These are phyloP conservation scores for Fregetta grallaria DNA, from an alignment of 2,113 vertebrate genomes.

Conservation along the genomic window DNA sequence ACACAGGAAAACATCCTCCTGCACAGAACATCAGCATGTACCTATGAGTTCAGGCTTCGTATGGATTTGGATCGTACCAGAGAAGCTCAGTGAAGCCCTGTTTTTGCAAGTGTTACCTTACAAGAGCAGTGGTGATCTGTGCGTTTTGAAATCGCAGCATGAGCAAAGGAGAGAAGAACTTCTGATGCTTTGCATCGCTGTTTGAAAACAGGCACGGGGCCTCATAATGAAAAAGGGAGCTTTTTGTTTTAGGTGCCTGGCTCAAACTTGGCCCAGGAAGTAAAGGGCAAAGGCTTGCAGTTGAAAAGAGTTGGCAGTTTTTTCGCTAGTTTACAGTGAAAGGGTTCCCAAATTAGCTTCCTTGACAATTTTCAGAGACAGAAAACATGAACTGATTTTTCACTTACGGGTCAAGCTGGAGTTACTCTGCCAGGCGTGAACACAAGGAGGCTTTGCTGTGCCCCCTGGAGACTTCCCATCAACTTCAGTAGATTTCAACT, in stretches of 20 bases:
- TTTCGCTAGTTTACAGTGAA: background rate
- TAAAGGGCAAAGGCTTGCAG: background rate
- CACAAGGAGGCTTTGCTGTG: background rate
- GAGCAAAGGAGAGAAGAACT: background rate
- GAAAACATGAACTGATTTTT: conserved; percentile 27
- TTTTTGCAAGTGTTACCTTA: background rate
- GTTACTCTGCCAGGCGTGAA: background rate
- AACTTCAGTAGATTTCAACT: background rate
- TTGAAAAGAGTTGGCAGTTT: background rate
- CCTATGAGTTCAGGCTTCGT: background rate
- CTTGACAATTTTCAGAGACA: background rate
- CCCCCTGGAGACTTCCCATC: background rate
- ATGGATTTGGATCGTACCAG: background rate
- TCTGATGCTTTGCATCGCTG: background rate
- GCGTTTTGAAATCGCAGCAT: background rate
- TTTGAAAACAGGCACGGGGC: background rate
- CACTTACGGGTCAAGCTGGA: background rate
- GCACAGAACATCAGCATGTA: accelerated
- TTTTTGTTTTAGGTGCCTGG: conserved; percentile 32
- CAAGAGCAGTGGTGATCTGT: background rate
- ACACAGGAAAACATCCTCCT: background rate
- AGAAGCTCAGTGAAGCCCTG: background rate
- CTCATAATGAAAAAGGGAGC: background rate
- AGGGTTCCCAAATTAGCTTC: background rate
- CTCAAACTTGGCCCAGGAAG: background rate